These are phyloP conservation scores for Eumaeus atala DNA, from an alignment of 1,140 invertebrate species.

Conservation along the genomic window DNA sequence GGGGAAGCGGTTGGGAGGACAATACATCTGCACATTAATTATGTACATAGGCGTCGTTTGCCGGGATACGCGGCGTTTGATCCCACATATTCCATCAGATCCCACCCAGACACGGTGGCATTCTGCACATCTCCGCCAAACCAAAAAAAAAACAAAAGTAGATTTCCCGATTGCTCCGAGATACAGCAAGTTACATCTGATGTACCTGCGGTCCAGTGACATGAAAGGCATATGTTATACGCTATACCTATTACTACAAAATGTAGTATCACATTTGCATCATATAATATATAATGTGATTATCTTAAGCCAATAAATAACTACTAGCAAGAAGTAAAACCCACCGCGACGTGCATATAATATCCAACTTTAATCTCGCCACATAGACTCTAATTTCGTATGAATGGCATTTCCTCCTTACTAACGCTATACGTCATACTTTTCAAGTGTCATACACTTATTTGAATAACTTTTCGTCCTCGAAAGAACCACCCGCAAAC, in stretches of 20 bases:
- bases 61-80: too few species aligned
- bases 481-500: slow-evolving; percentile 2
- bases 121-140: too few species aligned
- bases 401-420: not conserved
- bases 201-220: too few species aligned
- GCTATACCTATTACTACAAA: not conserved
- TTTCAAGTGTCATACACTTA: slow-evolving; percentile 6
- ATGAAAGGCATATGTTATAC: too few species aligned
- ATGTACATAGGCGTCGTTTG: too few species aligned
- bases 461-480: slow-evolving; percentile 2
- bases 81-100: too few species aligned
- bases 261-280: not conserved
- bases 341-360: not conserved
- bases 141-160: too few species aligned
- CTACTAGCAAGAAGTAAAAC: not conserved
- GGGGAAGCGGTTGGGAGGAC: too few species aligned
- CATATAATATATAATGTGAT: not conserved
- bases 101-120: too few species aligned
- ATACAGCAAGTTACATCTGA: too few species aligned
- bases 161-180: too few species aligned
- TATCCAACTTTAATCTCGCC: not conserved
- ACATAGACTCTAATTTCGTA: not conserved
- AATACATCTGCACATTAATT: too few species aligned
- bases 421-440: not conserved
- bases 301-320: not conserved